Conservation (phyloP, 2,888 invertebrate species). For the Heliconius hortense region DNA sequence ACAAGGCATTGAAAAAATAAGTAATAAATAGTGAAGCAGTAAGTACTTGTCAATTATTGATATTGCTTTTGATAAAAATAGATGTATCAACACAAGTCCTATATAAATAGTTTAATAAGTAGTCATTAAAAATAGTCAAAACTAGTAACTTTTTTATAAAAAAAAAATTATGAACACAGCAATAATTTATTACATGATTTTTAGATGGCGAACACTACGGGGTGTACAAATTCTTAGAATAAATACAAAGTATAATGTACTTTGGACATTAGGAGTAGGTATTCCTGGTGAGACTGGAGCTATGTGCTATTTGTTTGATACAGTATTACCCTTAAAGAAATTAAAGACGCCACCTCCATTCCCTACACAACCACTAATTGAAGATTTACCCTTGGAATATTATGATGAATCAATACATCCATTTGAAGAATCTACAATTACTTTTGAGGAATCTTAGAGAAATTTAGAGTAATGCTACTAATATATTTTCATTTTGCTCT, state of each 20-base stretch:
- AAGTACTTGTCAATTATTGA: not conserved
- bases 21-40: not conserved
- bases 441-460: slow-evolving; percentile 75
- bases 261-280: slow-evolving; percentile 92
- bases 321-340: slow-evolving; percentile 84
- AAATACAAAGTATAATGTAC: slow-evolving; percentile 95
- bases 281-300: slow-evolving; percentile 92
- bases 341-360: slow-evolving; percentile 85
- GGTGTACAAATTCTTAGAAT: slow-evolving; percentile 93
- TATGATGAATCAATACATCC: slow-evolving; percentile 88
- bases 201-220: slow-evolving; percentile 81
- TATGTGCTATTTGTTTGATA: slow-evolving; percentile 91
- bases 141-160: not conserved
- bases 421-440: slow-evolving; percentile 87
- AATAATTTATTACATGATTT: slow-evolving; percentile 42
- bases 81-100: too few relatives aligned
- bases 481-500: too few relatives aligned
- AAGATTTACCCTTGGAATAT: slow-evolving; percentile 86
- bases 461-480: not conserved
- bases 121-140: too few relatives aligned
- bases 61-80: too few relatives aligned
- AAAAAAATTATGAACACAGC: not conserved
- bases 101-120: too few relatives aligned
- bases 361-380: slow-evolving; percentile 88
- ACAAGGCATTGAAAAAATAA: not conserved